These are phyloP conservation scores for Tanypteryx hageni DNA, from an alignment of 2,888 invertebrate species.

Conservation along the genomic window DNA sequence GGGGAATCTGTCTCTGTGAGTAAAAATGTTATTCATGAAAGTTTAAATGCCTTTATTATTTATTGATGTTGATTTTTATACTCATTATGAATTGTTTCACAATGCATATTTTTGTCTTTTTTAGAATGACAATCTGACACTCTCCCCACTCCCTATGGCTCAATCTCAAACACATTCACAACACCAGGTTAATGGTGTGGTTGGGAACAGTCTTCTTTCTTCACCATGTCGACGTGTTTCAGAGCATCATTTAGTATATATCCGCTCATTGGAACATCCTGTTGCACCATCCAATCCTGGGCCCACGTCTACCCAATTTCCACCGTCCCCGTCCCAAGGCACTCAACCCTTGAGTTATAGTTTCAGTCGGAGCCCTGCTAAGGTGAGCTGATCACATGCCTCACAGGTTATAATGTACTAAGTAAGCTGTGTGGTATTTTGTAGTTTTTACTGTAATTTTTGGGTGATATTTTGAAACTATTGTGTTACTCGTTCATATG, in stretches of 20 bases:
- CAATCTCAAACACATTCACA: conserved; percentile 74
- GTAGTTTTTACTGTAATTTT: too few species aligned
- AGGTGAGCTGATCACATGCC: conserved; percentile 80
- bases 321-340: conserved; percentile 72
- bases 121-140: conserved; percentile 75
- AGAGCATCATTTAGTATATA: conserved; percentile 80
- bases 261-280: conserved; percentile 75
- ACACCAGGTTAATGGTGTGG: conserved; percentile 36
- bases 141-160: conserved; percentile 86
- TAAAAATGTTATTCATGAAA: not conserved
- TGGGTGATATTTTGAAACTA: too few species aligned
- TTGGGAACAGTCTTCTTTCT: conserved; percentile 68
- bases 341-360: conserved; percentile 81
- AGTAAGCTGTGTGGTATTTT: too few species aligned
- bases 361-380: conserved; percentile 91
- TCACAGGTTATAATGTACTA: too few species aligned
- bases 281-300: conserved; percentile 71
- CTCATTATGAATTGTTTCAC: not conserved
- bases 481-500: too few species aligned
- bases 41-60: not conserved
- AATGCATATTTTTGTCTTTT: conserved; percentile 49
- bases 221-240: conserved; percentile 81
- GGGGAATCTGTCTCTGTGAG: conserved; percentile 33
- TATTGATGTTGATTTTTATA: not conserved
- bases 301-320: conserved; percentile 64